Base-by-base conservation (phyloP, 2,113 vertebrate genomes). In the Crotophaga sulcirostris region DNA sequence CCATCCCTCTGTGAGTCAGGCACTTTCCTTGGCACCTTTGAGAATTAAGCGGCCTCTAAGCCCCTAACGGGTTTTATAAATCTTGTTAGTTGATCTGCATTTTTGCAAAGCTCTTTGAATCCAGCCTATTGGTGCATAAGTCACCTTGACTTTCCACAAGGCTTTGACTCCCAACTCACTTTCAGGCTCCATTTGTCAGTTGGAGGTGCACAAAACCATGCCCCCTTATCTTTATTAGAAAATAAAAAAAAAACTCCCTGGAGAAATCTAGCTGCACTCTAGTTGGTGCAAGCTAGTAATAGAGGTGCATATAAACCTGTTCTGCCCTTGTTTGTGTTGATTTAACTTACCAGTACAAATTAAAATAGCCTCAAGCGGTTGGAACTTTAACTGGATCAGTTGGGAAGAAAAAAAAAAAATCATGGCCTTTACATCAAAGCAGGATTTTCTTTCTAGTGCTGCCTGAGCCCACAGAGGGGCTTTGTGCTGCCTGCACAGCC, bases 41-140 rank as follows among this genome's bases (percentile, higher is more conserved):
- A 92, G 95, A 96, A 95, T 95, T 93, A 93, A 94, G 91, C 9
- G 4, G 80, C 93, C 94, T 96, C 93, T 96, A 95, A 97, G 64
- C 88, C 83, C 76, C 68, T 81, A 90, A 86, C 90, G 3, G 94
- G 93, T 96, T 96, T 94, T 96, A 95, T 96, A 96, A 96, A 96
- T 97, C 94, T 94, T 96, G 94, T 95, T 96, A 97, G 94, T 97
- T 89, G 95, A 91, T 97, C 96, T 96, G 95, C 96, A 97, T 96
- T 96, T 97, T 95, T 95, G 93, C 95, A 96, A 85, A 96, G 94
- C 94, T 96, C 93, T 95, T 87, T 89, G 94, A 94, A 93, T 93
- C 84, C 78, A 87, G 87, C 49, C 87, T 87, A 19, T 85, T 85
- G 94, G 76, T 1, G 2, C 82, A 85, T 96, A 95, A 97, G 94